These are phyloP conservation scores for Neoarius graeffei DNA, from an alignment of 2,113 vertebrate species.

Conservation along the genomic window DNA sequence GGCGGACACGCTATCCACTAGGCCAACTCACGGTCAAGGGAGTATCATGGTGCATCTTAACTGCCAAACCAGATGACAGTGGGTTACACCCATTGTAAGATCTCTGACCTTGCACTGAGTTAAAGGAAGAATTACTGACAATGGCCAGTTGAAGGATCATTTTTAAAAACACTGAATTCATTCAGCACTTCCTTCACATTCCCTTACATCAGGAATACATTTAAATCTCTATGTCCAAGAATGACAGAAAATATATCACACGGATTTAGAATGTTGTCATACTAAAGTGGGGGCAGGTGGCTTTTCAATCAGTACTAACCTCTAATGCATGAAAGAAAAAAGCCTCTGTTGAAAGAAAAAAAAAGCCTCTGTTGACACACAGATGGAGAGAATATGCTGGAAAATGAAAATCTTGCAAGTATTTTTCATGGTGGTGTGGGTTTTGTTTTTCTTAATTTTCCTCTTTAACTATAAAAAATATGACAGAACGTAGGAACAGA, in stretches of 20 bases:
- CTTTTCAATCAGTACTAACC: slow-evolving; percentile 34
- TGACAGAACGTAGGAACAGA: background rate
- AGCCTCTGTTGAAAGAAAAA: background rate
- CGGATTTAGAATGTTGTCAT: slow-evolving; percentile 38
- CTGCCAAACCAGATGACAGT: background rate
- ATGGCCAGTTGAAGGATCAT: background rate
- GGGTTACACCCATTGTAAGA: background rate
- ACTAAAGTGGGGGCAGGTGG: slow-evolving; percentile 1
- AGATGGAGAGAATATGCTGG: background rate
- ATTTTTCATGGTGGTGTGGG: background rate
- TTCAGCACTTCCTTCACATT: slow-evolving; percentile 5
- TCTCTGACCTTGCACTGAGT: background rate
- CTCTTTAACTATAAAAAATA: background rate
- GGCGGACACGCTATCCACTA: too few species aligned
- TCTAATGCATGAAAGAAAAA: slow-evolving; percentile 1
- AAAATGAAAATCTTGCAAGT: background rate
- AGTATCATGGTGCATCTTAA: background rate
- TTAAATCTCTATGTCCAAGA: slow-evolving; percentile 13
- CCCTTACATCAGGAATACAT: slow-evolving; percentile 4
- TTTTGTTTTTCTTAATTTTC: background rate
- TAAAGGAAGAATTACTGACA: background rate
- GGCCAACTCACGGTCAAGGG: too few species aligned
- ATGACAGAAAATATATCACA: slow-evolving; percentile 10
- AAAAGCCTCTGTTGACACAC: background rate
- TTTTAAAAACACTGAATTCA: background rate